These are phyloP conservation scores for Hemibagrus wyckioides DNA, from an alignment of 2,113 vertebrate species.

Conservation along the genomic window DNA sequence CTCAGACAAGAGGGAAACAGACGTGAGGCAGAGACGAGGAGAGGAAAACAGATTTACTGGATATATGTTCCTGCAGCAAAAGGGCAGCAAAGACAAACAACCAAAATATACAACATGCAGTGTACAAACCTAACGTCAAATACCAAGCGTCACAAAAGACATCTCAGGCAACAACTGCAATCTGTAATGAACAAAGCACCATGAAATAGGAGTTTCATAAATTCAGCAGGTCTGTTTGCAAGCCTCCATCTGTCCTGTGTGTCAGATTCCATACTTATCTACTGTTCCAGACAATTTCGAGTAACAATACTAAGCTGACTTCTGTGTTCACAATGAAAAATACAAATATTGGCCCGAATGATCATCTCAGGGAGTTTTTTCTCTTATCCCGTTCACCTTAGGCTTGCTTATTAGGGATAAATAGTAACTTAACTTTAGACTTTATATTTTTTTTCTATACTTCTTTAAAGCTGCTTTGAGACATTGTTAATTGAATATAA, in stretches of 20 bases:
- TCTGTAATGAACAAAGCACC: not conserved
- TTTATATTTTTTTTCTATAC: no score
- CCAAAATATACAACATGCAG: not conserved
- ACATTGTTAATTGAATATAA: no score
- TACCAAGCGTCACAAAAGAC: not conserved
- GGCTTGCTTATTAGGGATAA: no score
- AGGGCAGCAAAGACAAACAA: slow-evolving; percentile 5
- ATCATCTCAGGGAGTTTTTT: no score
- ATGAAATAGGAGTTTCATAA: not conserved
- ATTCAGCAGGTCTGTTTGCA: not conserved
- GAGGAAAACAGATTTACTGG: slow-evolving; percentile 18
- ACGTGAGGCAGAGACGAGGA: not conserved
- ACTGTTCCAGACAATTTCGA: not conserved
- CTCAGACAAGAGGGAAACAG: slow-evolving; percentile 5
- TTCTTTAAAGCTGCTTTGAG: no score
- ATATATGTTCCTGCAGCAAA: slow-evolving; percentile 4
- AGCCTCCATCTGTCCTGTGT: not conserved
- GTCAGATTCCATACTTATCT: not conserved
- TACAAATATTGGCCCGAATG: no score
- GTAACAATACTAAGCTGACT: not conserved
- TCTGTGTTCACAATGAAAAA: not conserved
- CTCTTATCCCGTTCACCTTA: no score
- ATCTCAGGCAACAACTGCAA: not conserved
- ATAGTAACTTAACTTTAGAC: no score
- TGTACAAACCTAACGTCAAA: not conserved